Base-by-base conservation (phyloP, 1,140 invertebrate species). In the Drosophila hydei region DNA sequence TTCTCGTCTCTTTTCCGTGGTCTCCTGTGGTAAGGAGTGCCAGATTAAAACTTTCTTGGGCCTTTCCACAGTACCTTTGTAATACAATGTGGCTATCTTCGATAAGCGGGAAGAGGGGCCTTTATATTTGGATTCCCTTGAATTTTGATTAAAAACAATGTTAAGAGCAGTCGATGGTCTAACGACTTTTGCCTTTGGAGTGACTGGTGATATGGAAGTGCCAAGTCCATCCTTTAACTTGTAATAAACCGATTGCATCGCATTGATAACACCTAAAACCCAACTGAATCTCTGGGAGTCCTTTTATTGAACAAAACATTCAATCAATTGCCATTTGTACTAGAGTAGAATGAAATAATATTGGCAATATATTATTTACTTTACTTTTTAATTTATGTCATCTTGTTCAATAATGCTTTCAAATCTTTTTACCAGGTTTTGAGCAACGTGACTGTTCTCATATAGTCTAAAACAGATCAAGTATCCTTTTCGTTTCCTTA, bases 321-420 rank as follows among this genome's bases (percentile, higher is more conserved):
- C 12, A 51, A 30, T 30, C 1, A 19, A 52, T 21, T 42, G 25
- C 47, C 60, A 63, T 63, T 63, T 30, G 33, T 19, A 11, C 4
- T 27, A 36, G 38, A 18, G 30, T 19, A 23, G 12, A 43, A 11
- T 52, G 11, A 45, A 33, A 19, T 42, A 19, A 14, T 40, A 62
- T 51, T 67, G 40, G 2, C 16, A 56, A 58, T 51, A 19, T 43
- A 27, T 54, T 55, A 40, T 42, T 55, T 55, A 5, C 8, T 52
- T 60, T 36, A 60, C 47, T 68, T 33, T 36, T 36, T 61, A 68
- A 52, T 68, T 61, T 36, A 18, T 19, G 47, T 52, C 56, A 52
- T 52, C 7, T 4, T 61, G 8, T 12, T 19, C 1, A 23, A 8
- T 14, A 16, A 42, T 14, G 14, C 4, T 16, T 16, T 8, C 16